Evolutionary conservation across 35 echinoderm and acorn worm species (phyloP), one percentile per base, ranked within the genome.

Genomic region (Apostichopus japonicus): DNA sequence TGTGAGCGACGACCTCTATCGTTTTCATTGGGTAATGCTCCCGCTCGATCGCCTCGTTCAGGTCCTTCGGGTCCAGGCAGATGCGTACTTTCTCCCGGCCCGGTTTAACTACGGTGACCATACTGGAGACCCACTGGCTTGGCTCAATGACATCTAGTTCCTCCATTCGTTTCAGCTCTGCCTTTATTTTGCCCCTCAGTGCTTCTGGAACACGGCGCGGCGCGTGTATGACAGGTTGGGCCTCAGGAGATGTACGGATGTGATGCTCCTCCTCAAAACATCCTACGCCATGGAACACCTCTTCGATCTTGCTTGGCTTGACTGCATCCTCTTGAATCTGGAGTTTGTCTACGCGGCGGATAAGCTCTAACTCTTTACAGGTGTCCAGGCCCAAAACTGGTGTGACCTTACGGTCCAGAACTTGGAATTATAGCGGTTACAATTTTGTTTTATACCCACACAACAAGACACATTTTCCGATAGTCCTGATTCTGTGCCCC

Each of bases 141-240:
- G 76, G 86, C 16, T 62, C 1, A 44, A 95, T 95, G 10, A 95
- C 84, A 15, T 62, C 90, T 33, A 92, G 5, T 6, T 92, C 15
- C 89, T 87, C 51, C 94, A 95, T 95, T 63, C 83, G 15, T 13
- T 95, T 67, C 25, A 95, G 25, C 76, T 95, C 91, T 23, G 5
- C 23, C 79, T 55, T 87, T n/a, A 92, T 72, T 80, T 87, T 92
- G 59, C 56, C 57, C 51, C 57, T 53, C 77, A 78, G 24, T 78
- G 77, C 19, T 21, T 78, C 77, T 9, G 77, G 19, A 16, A 78
- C 19, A 9, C 21, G 10, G 7, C 77, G 19, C 19, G 21, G 77
- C 8, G 77, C 77, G 21, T 78, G 77, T 23, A 78, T 27, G 10
- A 78, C 77, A 8, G 77, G 77, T 22, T 17, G 77, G 21, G 77